These are phyloP conservation scores for Lytechinus pictus DNA, from an alignment of 35 echinoderm and acorn worm species.

Conservation along the genomic window DNA sequence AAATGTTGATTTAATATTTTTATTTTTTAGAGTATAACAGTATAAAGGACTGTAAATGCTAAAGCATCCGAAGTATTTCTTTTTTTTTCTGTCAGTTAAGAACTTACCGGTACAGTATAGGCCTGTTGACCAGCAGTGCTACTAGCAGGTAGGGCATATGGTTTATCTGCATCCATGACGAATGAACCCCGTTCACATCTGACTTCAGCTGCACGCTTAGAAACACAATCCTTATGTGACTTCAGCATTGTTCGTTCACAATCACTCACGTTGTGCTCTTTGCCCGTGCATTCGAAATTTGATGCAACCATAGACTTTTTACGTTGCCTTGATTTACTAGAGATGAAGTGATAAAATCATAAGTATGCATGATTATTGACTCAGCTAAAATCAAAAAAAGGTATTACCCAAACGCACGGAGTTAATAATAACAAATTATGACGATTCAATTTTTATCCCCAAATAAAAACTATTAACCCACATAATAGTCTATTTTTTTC, in stretches of 20 bases:
- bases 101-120: neutral
- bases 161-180: conserved; percentile 71
- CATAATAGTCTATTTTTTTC: too few relatives aligned
- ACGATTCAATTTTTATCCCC: too few relatives aligned
- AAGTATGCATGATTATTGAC: too few relatives aligned
- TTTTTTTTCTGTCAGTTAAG: too few relatives aligned
- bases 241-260: conserved; percentile 68
- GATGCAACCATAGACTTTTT: conserved; percentile 64
- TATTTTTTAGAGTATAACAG: too few relatives aligned
- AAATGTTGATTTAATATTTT: too few relatives aligned
- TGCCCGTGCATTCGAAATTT: conserved; percentile 73
- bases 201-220: conserved; percentile 62
- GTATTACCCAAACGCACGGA: too few relatives aligned
- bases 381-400: too few relatives aligned
- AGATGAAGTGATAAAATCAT: neutral
- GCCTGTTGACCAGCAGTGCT: neutral
- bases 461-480: too few relatives aligned
- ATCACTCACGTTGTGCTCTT: conserved; percentile 60
- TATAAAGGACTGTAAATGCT: too few relatives aligned
- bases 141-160: neutral
- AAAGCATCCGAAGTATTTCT: too few relatives aligned
- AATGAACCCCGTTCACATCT: conserved; percentile 70
- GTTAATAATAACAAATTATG: too few relatives aligned
- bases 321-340: conserved; percentile 40
- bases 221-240: conserved; percentile 60